Evolutionary conservation across 2,888 invertebrate genomes (phyloP).

Genomic region (Atethmia centrago): DNA sequence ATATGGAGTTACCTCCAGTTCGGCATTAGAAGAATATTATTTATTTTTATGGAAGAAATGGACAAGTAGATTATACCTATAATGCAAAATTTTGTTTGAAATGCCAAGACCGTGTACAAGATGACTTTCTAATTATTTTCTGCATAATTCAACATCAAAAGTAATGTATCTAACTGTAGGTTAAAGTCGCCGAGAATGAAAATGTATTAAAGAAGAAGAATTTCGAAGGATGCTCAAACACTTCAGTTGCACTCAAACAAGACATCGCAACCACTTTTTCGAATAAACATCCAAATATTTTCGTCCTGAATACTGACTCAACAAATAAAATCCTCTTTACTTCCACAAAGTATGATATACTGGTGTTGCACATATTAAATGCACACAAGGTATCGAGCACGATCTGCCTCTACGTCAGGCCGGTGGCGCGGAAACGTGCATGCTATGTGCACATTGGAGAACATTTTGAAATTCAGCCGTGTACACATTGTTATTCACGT

Average conservation of each 20-base stretch:
- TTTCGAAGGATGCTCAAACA: not conserved
- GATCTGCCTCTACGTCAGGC: not conserved
- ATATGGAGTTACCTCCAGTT: conserved; percentile 11
- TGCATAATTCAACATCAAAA: not conserved
- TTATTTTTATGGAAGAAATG: conserved; percentile 5
- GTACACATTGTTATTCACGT: conserved; percentile 11
- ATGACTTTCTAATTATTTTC: not conserved
- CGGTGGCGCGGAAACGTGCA: conserved; percentile 16
- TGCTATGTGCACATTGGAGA: conserved; percentile 4
- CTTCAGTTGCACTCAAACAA: not conserved
- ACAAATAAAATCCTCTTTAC: conserved; percentile 3
- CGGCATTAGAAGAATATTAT: conserved; percentile 19
- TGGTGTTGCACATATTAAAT: not conserved
- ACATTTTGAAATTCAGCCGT: conserved; percentile 28
- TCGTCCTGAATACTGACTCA: not conserved
- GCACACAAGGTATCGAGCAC: conserved; percentile 1
- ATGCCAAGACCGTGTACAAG: not conserved
- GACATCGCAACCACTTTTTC: not conserved
- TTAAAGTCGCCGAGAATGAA: not conserved
- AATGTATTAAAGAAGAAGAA: not conserved
- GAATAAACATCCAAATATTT: not conserved
- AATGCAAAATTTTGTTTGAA: not conserved
- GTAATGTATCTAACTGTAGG: no score
- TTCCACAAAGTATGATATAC: conserved; percentile 14
- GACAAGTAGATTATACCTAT: not conserved